Conservation (phyloP, 2,888 invertebrate species). For the Dicranocentrus wangi region DNA sequence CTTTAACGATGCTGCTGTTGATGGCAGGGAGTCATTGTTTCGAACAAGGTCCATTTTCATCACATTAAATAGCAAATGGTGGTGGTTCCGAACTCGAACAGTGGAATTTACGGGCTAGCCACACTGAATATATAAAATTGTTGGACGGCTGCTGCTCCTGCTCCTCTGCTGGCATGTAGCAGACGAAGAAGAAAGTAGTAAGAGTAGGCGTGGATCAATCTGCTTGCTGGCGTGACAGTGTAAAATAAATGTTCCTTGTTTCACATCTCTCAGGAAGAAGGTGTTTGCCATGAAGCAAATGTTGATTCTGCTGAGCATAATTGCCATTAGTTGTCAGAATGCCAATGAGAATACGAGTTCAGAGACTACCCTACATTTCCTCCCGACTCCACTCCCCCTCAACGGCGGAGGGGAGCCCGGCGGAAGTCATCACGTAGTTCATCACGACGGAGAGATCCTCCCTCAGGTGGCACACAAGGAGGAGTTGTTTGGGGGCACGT, state of each 20-base stretch:
- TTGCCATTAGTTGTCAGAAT: constrained; percentile 71
- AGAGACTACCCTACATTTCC: constrained; percentile 67
- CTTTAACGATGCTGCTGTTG: constrained; percentile 47
- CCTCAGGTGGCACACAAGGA: constrained; percentile 58
- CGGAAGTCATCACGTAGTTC: constrained; percentile 63
- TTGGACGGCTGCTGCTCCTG: constrained; percentile 11
- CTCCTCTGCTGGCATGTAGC: no score
- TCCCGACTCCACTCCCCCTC: constrained; percentile 66
- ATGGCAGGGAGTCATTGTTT: constrained; percentile 45
- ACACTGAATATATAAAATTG: constrained; percentile 12
- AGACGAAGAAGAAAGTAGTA: constrained; percentile 5
- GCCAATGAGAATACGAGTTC: constrained; percentile 67
- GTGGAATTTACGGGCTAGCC: constrained; percentile 31
- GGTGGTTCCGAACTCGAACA: constrained; percentile 16
- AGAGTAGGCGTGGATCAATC: constrained; percentile 53
- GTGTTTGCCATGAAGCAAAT: constrained; percentile 70
- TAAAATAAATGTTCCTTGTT: constrained; percentile 66
- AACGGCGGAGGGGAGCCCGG: constrained; percentile 60
- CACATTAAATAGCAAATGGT: constrained; percentile 43
- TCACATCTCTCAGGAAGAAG: constrained; percentile 56
- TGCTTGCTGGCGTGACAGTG: constrained; percentile 50
- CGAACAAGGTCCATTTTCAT: constrained; percentile 33
- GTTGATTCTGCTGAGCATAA: constrained; percentile 71
- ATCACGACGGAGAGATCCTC: constrained; percentile 60
- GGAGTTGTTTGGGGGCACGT: constrained; percentile 59